Base-by-base conservation (phyloP, 2,888 invertebrate genomes). In the Onthophagus sagittarius region DNA sequence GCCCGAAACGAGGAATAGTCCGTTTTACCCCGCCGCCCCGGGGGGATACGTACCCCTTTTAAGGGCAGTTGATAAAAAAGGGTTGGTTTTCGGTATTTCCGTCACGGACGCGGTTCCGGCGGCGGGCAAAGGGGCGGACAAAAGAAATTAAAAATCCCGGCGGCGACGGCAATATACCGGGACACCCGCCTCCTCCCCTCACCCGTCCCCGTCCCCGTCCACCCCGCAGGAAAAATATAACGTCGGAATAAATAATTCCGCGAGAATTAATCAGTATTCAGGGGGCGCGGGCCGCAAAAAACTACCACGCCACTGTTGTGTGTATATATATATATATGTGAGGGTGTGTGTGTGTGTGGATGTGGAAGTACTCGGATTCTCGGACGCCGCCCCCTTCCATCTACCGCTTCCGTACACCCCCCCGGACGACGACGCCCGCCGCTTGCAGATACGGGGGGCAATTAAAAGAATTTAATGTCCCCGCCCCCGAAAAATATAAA, bases 381-480 rank as follows among this genome's bases (percentile, higher is more conserved):
- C 31, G 14, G 65, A 11, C 11, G 65, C 65, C 31, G 15, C 65
- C 31, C 11, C 13, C 63, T 63, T 5, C 14, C 9, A 11, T 63
- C 6, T 63, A 63, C 14, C 23, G 67, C 67, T 15, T 13, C 67
- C 32, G 6, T 1, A 11, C 2, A 67, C 32, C 15, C 39, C 33
- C 67, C 9, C 23, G 64, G 64, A 23, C 64, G 23, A 67, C 31
- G 32, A 67, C 67, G 23, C 67, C 31, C 67, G 67, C 67, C 23
- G 32, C 32, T 31, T 23, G 67, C 67, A 67, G 67, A 67, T 67
- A 67, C 67, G 32, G 31, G 67, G 23, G 67, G 67, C 67, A 67
- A 67, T 67, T 67, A 67, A 67, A 67, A 67, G 67, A 67, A 67
- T 67, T 67, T 67, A 67, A 67, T 67, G 67, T 67, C 67, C 32